These are phyloP conservation scores for Drosophila subpulchrella DNA, from an alignment of 1,140 invertebrate species.

Conservation along the genomic window DNA sequence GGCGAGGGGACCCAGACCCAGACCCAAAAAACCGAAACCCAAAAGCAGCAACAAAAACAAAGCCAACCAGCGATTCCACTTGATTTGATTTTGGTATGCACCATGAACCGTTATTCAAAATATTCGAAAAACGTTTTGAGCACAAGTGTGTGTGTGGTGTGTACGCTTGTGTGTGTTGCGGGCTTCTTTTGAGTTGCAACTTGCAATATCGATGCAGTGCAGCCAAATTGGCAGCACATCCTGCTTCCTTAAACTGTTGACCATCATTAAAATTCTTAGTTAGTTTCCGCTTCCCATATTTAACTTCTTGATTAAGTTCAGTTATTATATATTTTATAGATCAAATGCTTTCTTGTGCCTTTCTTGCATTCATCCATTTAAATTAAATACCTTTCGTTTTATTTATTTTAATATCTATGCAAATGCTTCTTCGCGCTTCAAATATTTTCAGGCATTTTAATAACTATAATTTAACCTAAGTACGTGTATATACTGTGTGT, in stretches of 20 bases:
- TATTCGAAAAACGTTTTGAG: slow-evolving; percentile 81
- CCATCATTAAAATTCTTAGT: not conserved
- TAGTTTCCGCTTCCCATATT: not conserved
- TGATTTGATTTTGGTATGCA: slow-evolving; percentile 83
- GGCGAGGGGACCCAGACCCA: slow-evolving; percentile 26
- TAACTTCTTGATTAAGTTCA: not conserved
- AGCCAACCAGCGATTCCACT: slow-evolving; percentile 63
- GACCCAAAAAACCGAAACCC: slow-evolving; percentile 27
- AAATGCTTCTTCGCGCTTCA: slow-evolving; percentile 1
- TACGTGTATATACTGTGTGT: not conserved
- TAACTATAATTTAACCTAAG: not conserved
- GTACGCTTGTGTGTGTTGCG: slow-evolving; percentile 22
- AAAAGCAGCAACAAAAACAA: slow-evolving; percentile 20
- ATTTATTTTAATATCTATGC: not conserved
- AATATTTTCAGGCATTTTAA: not conserved
- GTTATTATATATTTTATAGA: not conserved
- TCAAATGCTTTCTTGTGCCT: too few relatives aligned
- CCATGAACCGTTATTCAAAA: slow-evolving; percentile 82
- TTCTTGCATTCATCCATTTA: not conserved
- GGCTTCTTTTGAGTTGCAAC: slow-evolving; percentile 50
- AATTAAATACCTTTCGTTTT: not conserved
- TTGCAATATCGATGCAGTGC: slow-evolving; percentile 40
- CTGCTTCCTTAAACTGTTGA: slow-evolving; percentile 18
- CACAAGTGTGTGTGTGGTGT: slow-evolving; percentile 25
- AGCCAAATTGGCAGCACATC: slow-evolving; percentile 37